Percentiles rank a stretch among this genome's conserved stretches.
Evolutionary conservation across 2,113 vertebrate genomes (phyloP).

Genomic region (Salvelinus sp.): DNA sequence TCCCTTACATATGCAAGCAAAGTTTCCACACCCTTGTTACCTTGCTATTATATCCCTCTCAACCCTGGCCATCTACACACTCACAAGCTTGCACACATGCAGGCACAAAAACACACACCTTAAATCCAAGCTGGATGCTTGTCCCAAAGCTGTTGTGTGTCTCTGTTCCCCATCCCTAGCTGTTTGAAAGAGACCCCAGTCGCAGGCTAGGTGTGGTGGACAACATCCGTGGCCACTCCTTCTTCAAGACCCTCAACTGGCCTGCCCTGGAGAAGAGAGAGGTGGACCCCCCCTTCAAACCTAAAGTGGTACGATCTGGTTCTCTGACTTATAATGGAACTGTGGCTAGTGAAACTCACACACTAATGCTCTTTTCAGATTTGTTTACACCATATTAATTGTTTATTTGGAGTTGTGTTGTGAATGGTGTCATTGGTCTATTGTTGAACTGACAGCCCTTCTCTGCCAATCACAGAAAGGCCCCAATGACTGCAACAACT

Average conservation of each 20-base stretch:
- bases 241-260: constrained; percentile 95
- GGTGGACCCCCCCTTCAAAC: constrained; percentile 88
- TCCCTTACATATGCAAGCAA: too few relatives aligned
- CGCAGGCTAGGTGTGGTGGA: constrained; percentile 86
- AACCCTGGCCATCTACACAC: too few relatives aligned
- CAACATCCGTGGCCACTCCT: constrained; percentile 82
- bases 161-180: constrained; percentile 66
- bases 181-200: constrained; percentile 88
- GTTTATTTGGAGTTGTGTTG: neutral
- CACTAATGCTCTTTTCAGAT: neutral
- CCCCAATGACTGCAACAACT: constrained; percentile 90
- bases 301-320: constrained; percentile 89
- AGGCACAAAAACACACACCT: neutral
- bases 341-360: neutral
- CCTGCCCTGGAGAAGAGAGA: constrained; percentile 80
- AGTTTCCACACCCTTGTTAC: too few relatives aligned
- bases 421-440: neutral
- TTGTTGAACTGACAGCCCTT: constrained; percentile 21
- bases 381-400: neutral
- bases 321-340: neutral
- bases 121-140: neutral
- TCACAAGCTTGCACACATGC: neutral
- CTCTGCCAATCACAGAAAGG: constrained; percentile 80
- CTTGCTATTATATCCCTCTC: too few relatives aligned
- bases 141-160: neutral